Base-by-base conservation (phyloP, 2,113 vertebrate genomes). In the Labrus mixtus region DNA sequence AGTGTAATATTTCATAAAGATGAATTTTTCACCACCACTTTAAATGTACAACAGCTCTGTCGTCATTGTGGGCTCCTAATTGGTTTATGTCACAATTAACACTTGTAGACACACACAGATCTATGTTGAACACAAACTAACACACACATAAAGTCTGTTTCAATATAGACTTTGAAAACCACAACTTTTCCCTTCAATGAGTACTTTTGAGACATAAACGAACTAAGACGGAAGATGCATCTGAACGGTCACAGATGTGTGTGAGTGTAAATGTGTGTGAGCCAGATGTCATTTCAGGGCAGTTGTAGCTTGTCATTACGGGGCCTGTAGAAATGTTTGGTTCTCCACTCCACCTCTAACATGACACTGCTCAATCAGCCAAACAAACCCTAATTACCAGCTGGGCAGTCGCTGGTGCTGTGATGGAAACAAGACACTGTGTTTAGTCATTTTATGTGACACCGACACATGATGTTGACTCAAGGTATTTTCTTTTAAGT, bases 241-340 rank as follows among this genome's bases (percentile, higher is more conserved):
- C 4, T 3, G 10, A 17, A 15, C 23, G 41, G 10, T 12, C 64
- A 60, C 20, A 74, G 25, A 66, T 25, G 36, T 63, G 39, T 75
- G 41, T 43, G 43, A 33, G 57, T 41, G 19, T 33, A 46, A 58
- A 51, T 63, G 69, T 63, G 33, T 84, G 73, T 80, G 23, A 20
- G 59, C 73, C 80, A 85, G 81, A 86, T 86, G 84, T 86, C 71
- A 83, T 82, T 68, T 81, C 72, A 82, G 76, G 76, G 69, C 76
- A 69, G 55, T 20, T 10, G 16, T 16, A 78, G 69, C 67, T 71
- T 83, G 85, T 88, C 56, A 89, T 88, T 88, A 82, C 9, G 7
- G 54, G 67, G 78, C 37, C 57, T 76, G 72, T 72, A 80, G 78
- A 85, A 84, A 66, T 68, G 66, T 85, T 79, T 81, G 74, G 62